phyloP scores from a whole-genome alignment of 1,140 invertebrate genomes.

The Hestina assimilis region DNA sequence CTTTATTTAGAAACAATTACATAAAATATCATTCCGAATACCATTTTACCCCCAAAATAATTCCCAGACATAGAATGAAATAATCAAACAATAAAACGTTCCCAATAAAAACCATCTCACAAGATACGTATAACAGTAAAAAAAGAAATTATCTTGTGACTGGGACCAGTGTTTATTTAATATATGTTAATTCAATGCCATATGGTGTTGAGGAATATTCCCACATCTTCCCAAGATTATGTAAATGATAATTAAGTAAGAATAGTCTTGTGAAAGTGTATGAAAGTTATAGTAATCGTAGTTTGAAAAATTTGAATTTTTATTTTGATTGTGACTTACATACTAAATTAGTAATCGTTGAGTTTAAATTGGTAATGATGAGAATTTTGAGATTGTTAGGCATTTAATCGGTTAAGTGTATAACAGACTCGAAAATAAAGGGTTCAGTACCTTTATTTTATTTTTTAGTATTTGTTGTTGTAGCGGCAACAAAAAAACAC shows the following conservation, averaged over 20 bases:
- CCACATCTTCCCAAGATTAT: conserved; percentile 5
- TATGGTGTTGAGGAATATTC: background rate
- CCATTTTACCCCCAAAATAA: background rate
- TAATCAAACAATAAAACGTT: conserved; percentile 16
- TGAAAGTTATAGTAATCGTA: background rate
- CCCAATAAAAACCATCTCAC: background rate
- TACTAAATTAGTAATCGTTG: too few relatives aligned
- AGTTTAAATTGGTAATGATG: too few relatives aligned
- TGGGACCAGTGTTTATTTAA: conserved; percentile 11
- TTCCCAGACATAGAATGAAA: background rate
- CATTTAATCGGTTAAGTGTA: too few relatives aligned
- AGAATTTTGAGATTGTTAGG: too few relatives aligned
- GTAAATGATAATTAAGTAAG: conserved; percentile 15
- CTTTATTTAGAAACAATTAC: too few relatives aligned
- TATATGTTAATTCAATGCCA: conserved; percentile 16
- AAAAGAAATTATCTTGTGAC: conserved; percentile 12
- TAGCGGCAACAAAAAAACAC: too few relatives aligned
- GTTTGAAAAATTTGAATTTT: background rate
- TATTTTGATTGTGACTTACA: background rate
- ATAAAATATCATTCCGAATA: background rate
- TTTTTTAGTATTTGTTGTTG: too few relatives aligned
- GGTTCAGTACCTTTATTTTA: too few relatives aligned
- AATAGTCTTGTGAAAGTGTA: background rate
- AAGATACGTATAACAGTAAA: conserved; percentile 11
- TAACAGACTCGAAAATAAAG: too few relatives aligned